Evolutionary conservation across 2,888 invertebrate species (phyloP).

Genomic region (Neuroscelio doddi): DNA sequence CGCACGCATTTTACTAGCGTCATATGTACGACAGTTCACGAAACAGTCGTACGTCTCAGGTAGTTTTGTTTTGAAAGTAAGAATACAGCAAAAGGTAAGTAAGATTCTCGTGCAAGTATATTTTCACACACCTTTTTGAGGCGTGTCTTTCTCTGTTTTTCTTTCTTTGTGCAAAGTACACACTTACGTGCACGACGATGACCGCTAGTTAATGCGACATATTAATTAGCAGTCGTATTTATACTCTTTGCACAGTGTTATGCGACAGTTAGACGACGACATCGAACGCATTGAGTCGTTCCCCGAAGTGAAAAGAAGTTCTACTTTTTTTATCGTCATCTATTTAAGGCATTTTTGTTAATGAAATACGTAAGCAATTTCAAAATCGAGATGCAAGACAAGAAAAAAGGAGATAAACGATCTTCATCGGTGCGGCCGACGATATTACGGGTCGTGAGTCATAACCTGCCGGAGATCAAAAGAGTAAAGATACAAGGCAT

Average conservation of each 20-base stretch:
- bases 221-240: slow-evolving; percentile 27
- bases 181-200: background rate
- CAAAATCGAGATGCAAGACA: slow-evolving; percentile 8
- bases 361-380: too few species aligned
- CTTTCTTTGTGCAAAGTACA: slow-evolving; percentile 5
- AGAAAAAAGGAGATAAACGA: background rate
- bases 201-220: slow-evolving; percentile 14
- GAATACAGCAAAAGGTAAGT: too few species aligned
- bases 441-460: slow-evolving; percentile 21
- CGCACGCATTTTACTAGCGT: too few species aligned
- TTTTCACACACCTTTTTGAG: slow-evolving; percentile 14
- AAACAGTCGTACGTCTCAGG: too few species aligned
- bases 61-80: too few species aligned
- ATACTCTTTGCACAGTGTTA: slow-evolving; percentile 14
- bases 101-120: too few species aligned
- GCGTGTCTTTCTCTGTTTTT: slow-evolving; percentile 16
- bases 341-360: too few species aligned
- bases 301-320: too few species aligned
- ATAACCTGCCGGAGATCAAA: slow-evolving; percentile 21
- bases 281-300: background rate
- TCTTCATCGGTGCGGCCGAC: slow-evolving; percentile 7
- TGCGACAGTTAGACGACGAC: slow-evolving; percentile 16
- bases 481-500: slow-evolving; percentile 25
- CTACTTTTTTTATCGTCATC: too few species aligned
- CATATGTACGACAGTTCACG: too few species aligned